Evolutionary conservation across 2,888 invertebrate genomes (phyloP), one percentile per base, ranked within the genome.

Genomic region (Podotricha telesiphe): DNA sequence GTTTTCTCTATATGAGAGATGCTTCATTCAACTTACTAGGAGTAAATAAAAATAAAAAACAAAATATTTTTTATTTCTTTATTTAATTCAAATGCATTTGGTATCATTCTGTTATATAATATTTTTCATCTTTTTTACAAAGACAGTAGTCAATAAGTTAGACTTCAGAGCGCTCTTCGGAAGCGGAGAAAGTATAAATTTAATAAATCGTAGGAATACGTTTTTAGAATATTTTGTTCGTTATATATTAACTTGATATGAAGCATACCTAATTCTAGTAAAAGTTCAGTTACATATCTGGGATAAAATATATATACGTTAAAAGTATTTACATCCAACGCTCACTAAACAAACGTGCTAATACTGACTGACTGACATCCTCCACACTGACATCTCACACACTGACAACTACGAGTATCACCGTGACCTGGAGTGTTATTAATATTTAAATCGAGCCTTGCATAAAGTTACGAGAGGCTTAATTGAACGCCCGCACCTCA

Each of bases 11-110:
- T n/a, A n/a, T n/a, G n/a, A n/a, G n/a, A n/a, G n/a, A n/a, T n/a
- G n/a, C n/a, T n/a, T n/a, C n/a, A n/a, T n/a, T n/a, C n/a, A n/a
- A n/a, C n/a, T n/a, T n/a, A n/a, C n/a, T n/a, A n/a, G 66, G 89
- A 20, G 13, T 42, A 42, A 28, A n/a, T 22, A 22, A n/a, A 28
- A 53, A 28, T 28, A 34, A 55, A 42, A 45, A 45, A 42, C 22
- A 22, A n/a, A 42, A 59, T n/a, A 45, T 3, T n/a, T 17, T 28
- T 51, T n/a, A 48, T 56, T 56, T 69, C 55, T 68, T 72, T 72
- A 69, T 73, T 82, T 78, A 78, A 75, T 78, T 81, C 71, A 85
- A 85, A 85, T 85, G 85, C 84, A 83, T 83, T 85, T 85, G 84
- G 85, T 85, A 82, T 84, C 79, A 74, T 80, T 79, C 79, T 77